Conservation (phyloP, 1,140 invertebrate genomes). For the Kradibia gibbosae region DNA sequence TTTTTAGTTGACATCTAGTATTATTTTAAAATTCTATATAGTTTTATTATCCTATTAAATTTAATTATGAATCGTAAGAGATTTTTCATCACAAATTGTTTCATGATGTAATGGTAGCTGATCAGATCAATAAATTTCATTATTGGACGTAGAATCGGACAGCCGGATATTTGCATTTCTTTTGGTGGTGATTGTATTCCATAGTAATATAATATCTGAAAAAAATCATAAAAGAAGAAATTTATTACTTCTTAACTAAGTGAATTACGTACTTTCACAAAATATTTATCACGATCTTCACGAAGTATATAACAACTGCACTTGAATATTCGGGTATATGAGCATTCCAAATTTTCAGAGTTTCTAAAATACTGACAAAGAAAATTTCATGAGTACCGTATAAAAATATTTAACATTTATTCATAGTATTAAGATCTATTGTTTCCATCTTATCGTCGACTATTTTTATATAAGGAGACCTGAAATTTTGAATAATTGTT, state of each 20-base stretch:
- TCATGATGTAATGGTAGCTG: slow-evolving; percentile 50
- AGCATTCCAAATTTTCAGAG: slow-evolving; percentile 77
- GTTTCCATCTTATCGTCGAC: slow-evolving; percentile 19
- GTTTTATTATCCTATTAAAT: no score
- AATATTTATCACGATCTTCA: slow-evolving; percentile 49
- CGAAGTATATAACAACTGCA: slow-evolving; percentile 66
- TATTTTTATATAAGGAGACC: slow-evolving; percentile 32
- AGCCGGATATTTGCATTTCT: slow-evolving; percentile 48
- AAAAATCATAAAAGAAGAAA: background rate
- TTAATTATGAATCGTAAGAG: background rate
- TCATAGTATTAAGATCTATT: background rate
- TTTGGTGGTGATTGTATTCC: slow-evolving; percentile 40
- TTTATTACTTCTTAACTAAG: background rate
- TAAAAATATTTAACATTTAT: slow-evolving; percentile 71
- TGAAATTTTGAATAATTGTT: background rate
- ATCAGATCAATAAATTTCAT: slow-evolving; percentile 45
- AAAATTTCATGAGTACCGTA: slow-evolving; percentile 82
- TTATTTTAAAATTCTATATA: no score
- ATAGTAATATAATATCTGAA: slow-evolving; percentile 50
- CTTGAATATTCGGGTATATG: slow-evolving; percentile 75
- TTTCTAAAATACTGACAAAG: slow-evolving; percentile 77
- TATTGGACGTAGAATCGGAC: slow-evolving; percentile 49
- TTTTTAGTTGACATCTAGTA: no score
- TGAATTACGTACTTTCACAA: slow-evolving; percentile 52
- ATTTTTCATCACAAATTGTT: slow-evolving; percentile 48